Conservation (phyloP, 2,113 vertebrate species). For the Orthochromis malagaraziensis region DNA sequence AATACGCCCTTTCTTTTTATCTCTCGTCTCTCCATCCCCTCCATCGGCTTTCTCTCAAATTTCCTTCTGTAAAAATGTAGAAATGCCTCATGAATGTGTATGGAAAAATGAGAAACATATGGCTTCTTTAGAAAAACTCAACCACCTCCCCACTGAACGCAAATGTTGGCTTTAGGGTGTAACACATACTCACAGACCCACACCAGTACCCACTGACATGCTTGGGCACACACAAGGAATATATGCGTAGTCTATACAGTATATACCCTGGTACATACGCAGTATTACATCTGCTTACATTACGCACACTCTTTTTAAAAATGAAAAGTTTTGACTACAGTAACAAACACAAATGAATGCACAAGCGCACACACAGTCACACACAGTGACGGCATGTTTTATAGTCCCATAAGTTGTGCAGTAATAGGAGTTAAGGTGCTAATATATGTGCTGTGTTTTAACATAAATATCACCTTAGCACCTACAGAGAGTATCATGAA, state of each 20-base stretch:
- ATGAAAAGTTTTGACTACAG: not conserved
- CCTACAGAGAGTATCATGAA: not conserved
- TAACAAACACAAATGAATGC: not conserved
- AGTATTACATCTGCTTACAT: not conserved
- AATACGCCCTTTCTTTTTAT: constrained; percentile 45
- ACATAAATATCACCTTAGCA: constrained; percentile 28
- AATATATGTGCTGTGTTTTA: constrained; percentile 19
- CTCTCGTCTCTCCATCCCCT: constrained; percentile 15
- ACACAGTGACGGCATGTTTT: not conserved
- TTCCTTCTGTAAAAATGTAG: constrained; percentile 41
- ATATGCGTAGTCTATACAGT: not conserved
- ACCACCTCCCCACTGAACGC: constrained; percentile 32
- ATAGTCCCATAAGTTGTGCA: constrained; percentile 18
- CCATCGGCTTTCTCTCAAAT: not conserved
- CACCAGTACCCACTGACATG: constrained; percentile 20
- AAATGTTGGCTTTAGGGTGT: constrained; percentile 59
- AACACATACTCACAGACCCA: constrained; percentile 35
- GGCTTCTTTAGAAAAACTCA: constrained; percentile 25
- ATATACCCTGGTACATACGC: not conserved
- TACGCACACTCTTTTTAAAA: not conserved
- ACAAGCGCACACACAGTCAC: not conserved
- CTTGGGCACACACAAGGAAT: not conserved
- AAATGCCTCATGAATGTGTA: constrained; percentile 66
- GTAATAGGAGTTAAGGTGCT: constrained; percentile 17
- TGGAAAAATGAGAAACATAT: constrained; percentile 61